phyloP scores from a whole-genome alignment of 2,888 invertebrate genomes.

The Stenotaenia linearis region DNA sequence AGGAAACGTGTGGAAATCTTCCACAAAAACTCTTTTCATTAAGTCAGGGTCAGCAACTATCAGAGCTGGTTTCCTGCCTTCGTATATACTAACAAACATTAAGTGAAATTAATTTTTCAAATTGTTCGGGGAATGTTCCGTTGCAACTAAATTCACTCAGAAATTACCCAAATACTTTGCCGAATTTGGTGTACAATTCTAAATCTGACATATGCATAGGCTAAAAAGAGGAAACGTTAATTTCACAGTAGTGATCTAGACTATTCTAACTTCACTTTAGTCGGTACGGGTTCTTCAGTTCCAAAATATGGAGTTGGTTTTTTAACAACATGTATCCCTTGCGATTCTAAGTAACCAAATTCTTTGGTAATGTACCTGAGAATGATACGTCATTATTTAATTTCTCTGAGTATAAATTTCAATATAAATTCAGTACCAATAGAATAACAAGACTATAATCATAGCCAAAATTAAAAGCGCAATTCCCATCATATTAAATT shows the following conservation, averaged over 20 bases:
- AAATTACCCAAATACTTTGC: background rate
- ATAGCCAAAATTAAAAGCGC: background rate
- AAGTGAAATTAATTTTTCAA: background rate
- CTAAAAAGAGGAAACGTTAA: background rate
- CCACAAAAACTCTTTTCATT: background rate
- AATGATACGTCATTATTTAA: too few species aligned
- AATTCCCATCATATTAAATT: background rate
- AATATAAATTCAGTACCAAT: background rate
- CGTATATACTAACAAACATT: background rate
- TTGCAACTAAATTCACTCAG: too few species aligned
- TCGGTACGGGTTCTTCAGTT: background rate
- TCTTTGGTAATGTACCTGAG: background rate
- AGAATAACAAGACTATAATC: background rate
- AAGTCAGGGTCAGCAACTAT: background rate
- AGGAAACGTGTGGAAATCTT: background rate
- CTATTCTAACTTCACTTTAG: background rate
- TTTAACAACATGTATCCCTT: background rate
- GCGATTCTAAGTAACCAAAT: background rate
- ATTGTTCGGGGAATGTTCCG: too few species aligned
- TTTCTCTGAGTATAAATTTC: too few species aligned
- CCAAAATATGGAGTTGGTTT: background rate
- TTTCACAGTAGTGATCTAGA: background rate
- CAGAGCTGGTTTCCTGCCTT: background rate
- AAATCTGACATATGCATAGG: background rate
- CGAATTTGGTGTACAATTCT: background rate